phyloP scores from a whole-genome alignment of 2,888 invertebrate genomes.

The Euclidia mi region DNA sequence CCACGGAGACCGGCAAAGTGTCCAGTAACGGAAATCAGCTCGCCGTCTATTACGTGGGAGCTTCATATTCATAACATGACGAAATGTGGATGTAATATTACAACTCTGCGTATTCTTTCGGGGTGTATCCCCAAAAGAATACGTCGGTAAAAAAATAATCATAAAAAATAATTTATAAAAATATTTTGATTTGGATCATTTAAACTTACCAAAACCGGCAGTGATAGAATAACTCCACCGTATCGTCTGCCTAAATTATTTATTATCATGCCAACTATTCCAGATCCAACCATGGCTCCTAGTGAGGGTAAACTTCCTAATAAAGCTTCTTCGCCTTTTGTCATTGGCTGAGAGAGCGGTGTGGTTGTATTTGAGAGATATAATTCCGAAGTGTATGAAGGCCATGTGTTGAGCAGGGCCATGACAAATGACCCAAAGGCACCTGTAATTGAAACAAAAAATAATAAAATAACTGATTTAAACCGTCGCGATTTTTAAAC shows the following conservation, averaged over 20 bases:
- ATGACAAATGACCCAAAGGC: slow-evolving; percentile 1
- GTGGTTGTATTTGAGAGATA: slow-evolving; percentile 8
- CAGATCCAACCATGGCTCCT: slow-evolving; percentile 67
- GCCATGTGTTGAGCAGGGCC: slow-evolving; percentile 7
- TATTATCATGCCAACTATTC: slow-evolving; percentile 59
- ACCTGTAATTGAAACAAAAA: slow-evolving; percentile 1
- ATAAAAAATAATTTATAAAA: too few relatives aligned
- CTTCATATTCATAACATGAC: too few relatives aligned
- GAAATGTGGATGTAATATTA: too few relatives aligned
- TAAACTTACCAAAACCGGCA: slow-evolving; percentile 84
- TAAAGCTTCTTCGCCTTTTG: slow-evolving; percentile 65
- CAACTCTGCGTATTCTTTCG: too few relatives aligned
- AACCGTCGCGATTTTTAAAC: too few relatives aligned
- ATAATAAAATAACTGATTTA: too few relatives aligned
- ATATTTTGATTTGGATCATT: background rate
- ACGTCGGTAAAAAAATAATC: too few relatives aligned
- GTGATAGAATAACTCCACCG: slow-evolving; percentile 67
- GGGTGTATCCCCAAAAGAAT: too few relatives aligned
- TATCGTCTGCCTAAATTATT: slow-evolving; percentile 69
- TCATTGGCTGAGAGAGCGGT: slow-evolving; percentile 53
- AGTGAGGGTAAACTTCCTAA: slow-evolving; percentile 71
- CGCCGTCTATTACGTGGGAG: too few relatives aligned
- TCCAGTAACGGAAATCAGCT: too few relatives aligned
- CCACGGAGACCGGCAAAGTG: too few relatives aligned
- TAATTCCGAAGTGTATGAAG: slow-evolving; percentile 7